These are phyloP conservation scores for Gambusia yucatana DNA, from an alignment of 2,797 vertebrate species.

Conservation along the genomic window DNA sequence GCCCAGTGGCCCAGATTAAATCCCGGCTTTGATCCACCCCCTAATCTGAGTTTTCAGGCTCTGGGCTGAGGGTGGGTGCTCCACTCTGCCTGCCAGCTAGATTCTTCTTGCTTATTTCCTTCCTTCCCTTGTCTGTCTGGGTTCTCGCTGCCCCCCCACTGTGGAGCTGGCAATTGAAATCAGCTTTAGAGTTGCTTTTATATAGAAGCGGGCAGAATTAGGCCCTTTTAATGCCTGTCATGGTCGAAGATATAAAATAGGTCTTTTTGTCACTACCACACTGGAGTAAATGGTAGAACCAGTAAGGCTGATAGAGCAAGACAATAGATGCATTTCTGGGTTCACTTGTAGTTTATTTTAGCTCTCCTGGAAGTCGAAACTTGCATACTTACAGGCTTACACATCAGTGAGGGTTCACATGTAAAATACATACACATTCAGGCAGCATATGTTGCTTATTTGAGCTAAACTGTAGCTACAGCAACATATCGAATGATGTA, in stretches of 20 bases:
- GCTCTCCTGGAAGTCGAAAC: constrained; percentile 29
- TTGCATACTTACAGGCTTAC: constrained; percentile 3
- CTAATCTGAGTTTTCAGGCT: constrained; percentile 87
- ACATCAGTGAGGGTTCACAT: constrained; percentile 8
- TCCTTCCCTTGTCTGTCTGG: constrained; percentile 67
- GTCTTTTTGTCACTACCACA: constrained; percentile 72
- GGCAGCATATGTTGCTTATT: constrained; percentile 63
- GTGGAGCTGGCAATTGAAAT: constrained; percentile 78
- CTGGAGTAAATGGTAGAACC: constrained; percentile 65
- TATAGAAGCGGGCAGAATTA: constrained; percentile 82
- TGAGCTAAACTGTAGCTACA: constrained; percentile 48
- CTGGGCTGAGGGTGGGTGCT: constrained; percentile 79
- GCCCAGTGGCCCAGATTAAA: constrained; percentile 86
- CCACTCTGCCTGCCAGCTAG: constrained; percentile 77
- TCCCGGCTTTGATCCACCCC: constrained; percentile 85
- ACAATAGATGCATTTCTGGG: constrained; percentile 70
- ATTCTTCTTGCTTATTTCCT: constrained; percentile 75
- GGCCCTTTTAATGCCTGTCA: constrained; percentile 80
- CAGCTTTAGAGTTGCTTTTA: constrained; percentile 80
- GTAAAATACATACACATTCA: constrained; percentile 5
- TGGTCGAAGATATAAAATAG: constrained; percentile 77
- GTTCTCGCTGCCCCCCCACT: constrained; percentile 64
- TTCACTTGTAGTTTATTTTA: constrained; percentile 52
- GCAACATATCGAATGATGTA: constrained; percentile 57
- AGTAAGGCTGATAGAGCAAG: constrained; percentile 58